Evolutionary conservation across 2,888 invertebrate genomes (phyloP), one percentile per base, ranked within the genome.

Genomic region (Thereva nobilitata): DNA sequence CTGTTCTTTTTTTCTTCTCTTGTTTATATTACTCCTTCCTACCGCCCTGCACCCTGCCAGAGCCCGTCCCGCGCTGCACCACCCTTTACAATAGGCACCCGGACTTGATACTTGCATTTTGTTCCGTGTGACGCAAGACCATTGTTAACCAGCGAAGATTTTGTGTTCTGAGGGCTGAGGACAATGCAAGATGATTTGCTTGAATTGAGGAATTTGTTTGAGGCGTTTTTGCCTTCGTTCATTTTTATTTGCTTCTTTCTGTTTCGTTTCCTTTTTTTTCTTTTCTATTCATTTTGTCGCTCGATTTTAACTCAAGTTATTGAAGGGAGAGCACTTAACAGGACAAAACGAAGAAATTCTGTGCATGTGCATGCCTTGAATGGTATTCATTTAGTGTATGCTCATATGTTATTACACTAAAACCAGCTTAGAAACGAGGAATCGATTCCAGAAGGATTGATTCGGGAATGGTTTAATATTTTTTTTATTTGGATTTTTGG

Each of bases 131-230:
- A 56, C 55, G 42, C 41, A 56, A 56, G 55, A 42, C 55, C 10
- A 56, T 56, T 56, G 55, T 56, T 56, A 34, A 12, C 10, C 42
- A 56, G 8, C 5, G 41, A 56, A 40, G 42, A 42, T 42, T 40
- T 42, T 42, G 9, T 10, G 10, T 56, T 35, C 40, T 6, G 55
- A 42, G 55, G 42, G 40, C 10, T 23, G 55, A 56, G 55, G 55
- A 56, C 55, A 56, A 56, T 56, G 42, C 41, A 23, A 56, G 55
- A 56, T 56, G 55, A 56, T 56, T 56, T 56, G 55, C 55, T 42
- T 56, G 7, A 42, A 56, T 40, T 56, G 55, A 56, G 23, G 55
- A 56, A 42, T 56, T 40, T 34, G 52, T 3, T 42, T 42, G 9
- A 42, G 42, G 42, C 42, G 9, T 42, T 42, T 8, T 42, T 52